Conservation (phyloP, 2,113 vertebrate genomes). For the Anarhynchus alexandrinus region DNA sequence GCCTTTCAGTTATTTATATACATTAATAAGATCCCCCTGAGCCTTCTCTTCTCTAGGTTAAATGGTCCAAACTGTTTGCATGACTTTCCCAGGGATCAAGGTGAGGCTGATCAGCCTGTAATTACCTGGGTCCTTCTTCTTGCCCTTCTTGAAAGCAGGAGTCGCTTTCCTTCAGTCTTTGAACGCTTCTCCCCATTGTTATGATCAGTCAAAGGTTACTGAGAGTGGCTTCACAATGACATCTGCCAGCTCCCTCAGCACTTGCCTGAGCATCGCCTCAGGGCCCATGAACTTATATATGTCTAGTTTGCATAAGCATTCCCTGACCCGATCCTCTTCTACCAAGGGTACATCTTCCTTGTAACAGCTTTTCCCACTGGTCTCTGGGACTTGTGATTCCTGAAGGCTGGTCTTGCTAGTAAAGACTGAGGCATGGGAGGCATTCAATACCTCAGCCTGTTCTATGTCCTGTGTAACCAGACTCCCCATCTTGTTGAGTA, state of each 20-base stretch:
- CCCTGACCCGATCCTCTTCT: background rate
- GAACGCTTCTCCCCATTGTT: background rate
- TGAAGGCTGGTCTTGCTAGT: background rate
- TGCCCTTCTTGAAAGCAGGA: background rate
- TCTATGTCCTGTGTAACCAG: background rate
- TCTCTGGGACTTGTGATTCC: no score
- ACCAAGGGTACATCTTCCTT: background rate
- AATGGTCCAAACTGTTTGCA: background rate
- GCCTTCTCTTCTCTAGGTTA: background rate
- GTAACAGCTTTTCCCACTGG: background rate
- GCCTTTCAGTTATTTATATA: background rate
- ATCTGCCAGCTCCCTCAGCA: background rate
- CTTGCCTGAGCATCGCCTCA: background rate
- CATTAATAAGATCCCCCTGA: background rate
- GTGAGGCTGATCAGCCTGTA: background rate
- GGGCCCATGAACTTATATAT: rapidly evolving
- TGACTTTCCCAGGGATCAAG: background rate
- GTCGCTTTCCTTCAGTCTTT: background rate
- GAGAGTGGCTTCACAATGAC: background rate
- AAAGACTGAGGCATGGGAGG: background rate
- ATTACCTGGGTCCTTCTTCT: background rate
- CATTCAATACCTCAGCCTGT: background rate
- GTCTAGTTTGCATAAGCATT: background rate
- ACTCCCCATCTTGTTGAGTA: rapidly evolving
- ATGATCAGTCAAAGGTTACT: background rate